Evolutionary conservation across 2,888 invertebrate genomes (phyloP).

Genomic region (Hirtodrosophila confusa): DNA sequence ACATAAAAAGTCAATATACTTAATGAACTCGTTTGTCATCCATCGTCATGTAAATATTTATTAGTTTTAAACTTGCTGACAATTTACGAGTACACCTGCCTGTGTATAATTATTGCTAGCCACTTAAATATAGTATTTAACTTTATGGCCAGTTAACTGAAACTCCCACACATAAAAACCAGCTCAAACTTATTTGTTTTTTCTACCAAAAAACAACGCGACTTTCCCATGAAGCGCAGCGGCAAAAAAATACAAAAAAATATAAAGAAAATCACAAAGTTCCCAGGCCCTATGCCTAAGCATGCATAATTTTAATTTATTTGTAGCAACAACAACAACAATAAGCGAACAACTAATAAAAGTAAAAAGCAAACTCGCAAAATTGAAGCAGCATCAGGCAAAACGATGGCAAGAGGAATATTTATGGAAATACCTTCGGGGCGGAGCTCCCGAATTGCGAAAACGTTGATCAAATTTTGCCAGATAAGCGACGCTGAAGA

Average conservation of each 20-base stretch:
- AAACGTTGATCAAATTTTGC: constrained; percentile 81
- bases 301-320: constrained; percentile 80
- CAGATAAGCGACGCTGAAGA: constrained; percentile 62
- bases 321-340: constrained; percentile 62
- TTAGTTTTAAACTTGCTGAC: neutral
- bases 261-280: constrained; percentile 33
- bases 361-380: constrained; percentile 61
- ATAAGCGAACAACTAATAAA: constrained; percentile 65
- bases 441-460: constrained; percentile 84
- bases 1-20: too few relatives aligned
- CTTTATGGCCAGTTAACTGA: constrained; percentile 26
- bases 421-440: constrained; percentile 82
- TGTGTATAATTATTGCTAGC: constrained; percentile 9
- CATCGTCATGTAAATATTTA: too few relatives aligned
- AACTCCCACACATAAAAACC: constrained; percentile 57
- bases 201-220: constrained; percentile 23
- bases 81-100: neutral
- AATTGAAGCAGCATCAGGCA: constrained; percentile 23
- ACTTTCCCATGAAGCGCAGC: constrained; percentile 44
- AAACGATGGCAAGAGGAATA: constrained; percentile 58
- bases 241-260: constrained; percentile 3
- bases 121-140: constrained; percentile 11
- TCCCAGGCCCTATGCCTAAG: constrained; percentile 72
- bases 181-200: constrained; percentile 44
- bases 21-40: too few relatives aligned